phyloP scores from a whole-genome alignment of 2,113 vertebrate genomes.

The Cyanoliseus patagonus region DNA sequence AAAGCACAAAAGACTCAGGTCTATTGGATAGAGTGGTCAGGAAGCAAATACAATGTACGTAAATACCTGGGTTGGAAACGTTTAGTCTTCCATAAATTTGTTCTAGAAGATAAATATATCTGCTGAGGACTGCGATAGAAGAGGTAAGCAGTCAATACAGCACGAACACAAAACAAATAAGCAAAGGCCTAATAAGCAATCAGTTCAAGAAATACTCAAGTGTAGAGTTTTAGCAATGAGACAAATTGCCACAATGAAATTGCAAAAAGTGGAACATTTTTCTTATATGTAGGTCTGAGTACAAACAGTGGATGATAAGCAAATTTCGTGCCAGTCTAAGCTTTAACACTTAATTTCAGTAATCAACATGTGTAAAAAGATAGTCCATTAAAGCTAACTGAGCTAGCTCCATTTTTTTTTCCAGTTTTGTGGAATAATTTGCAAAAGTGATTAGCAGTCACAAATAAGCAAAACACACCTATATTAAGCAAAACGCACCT shows the following conservation, averaged over 20 bases:
- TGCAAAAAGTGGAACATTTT: neutral
- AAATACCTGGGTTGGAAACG: neutral
- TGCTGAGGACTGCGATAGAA: neutral
- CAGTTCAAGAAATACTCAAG: neutral
- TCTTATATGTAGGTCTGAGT: neutral
- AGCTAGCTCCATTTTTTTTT: neutral
- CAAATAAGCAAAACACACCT: neutral
- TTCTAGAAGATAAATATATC: neutral
- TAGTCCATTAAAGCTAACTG: neutral
- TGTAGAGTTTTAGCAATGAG: neutral
- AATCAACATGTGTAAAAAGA: fast-evolving
- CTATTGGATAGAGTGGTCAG: neutral
- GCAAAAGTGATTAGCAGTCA: neutral
- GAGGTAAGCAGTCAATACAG: neutral
- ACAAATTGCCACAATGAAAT: neutral
- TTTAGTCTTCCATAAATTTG: neutral
- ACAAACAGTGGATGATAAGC: neutral
- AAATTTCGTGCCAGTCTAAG: neutral
- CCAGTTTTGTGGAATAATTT: neutral
- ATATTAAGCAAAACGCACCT: neutral
- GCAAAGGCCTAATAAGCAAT: neutral
- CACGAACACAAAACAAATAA: neutral
- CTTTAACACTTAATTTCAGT: neutral
- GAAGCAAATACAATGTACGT: neutral
- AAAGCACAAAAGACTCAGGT: neutral